Percentiles rank a stretch among this genome's conserved stretches.
phyloP scores from a whole-genome alignment of 2,797 vertebrate species.

The Limosa lapponica region DNA sequence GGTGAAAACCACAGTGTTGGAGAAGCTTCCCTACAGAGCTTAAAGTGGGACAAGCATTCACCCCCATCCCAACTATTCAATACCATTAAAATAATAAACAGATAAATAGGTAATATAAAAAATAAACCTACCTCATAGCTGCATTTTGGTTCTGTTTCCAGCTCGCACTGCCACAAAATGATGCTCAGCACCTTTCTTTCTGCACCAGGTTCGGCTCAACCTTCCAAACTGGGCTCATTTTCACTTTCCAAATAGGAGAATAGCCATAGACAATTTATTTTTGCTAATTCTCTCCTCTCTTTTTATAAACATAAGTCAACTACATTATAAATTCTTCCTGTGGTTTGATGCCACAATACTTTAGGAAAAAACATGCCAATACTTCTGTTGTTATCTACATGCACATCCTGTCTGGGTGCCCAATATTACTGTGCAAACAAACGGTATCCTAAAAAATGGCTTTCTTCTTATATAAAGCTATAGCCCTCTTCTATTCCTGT shows the following conservation, averaged over 20 bases:
- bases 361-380: not conserved
- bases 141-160: not conserved
- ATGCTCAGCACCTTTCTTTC: not conserved
- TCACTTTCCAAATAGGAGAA: not conserved
- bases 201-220: not conserved
- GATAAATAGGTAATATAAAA: not conserved
- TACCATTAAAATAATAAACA: not conserved
- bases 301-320: not conserved
- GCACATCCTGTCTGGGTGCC: not conserved
- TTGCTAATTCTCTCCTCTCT: not conserved
- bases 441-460: not conserved
- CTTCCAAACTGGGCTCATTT: not conserved
- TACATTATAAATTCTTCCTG: not conserved
- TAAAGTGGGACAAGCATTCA: fast-evolving
- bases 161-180: not conserved
- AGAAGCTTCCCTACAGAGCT: not conserved
- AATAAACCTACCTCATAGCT: fast-evolving
- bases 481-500: not conserved
- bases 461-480: not conserved
- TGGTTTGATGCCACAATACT: not conserved
- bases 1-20: not conserved
- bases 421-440: not conserved
- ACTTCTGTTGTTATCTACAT: not conserved
- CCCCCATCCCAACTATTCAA: not conserved
- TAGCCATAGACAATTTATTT: not conserved